Conservation (phyloP, 2,113 vertebrate species). For the Oreochromis niloticus region DNA sequence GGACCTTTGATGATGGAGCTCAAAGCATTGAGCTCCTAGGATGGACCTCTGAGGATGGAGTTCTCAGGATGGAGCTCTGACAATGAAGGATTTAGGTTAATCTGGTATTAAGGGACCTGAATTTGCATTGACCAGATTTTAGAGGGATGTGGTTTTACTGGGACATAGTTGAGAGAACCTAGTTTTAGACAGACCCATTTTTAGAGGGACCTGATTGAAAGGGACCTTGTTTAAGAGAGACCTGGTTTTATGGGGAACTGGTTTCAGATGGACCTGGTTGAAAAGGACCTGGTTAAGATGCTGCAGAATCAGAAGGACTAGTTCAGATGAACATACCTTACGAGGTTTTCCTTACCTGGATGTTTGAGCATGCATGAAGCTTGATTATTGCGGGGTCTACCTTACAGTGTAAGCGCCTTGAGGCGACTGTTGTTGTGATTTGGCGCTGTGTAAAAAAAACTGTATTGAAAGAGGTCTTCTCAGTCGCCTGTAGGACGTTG, state of each 20-base stretch:
- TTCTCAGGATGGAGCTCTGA: fast-evolving
- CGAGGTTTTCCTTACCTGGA: background rate
- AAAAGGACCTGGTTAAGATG: background rate
- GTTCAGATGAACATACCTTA: background rate
- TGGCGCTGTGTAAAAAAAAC: background rate
- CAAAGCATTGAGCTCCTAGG: fast-evolving
- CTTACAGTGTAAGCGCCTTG: background rate
- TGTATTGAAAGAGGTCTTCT: background rate
- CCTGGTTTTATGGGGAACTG: too few relatives aligned
- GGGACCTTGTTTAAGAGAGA: too few relatives aligned
- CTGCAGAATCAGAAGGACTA: background rate
- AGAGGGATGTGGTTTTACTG: background rate
- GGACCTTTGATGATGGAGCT: fast-evolving
- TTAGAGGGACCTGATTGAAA: background rate
- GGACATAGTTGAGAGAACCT: background rate
- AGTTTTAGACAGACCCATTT: background rate
- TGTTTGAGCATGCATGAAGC: background rate
- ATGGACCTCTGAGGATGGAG: fast-evolving
- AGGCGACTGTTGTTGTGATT: background rate
- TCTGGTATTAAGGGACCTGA: background rate
- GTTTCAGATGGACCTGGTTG: background rate
- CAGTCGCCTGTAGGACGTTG: background rate
- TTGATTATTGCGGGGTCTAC: background rate
- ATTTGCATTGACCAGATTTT: background rate
- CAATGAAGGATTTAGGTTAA: background rate